Percentiles rank a stretch among this genome's conserved stretches.
These are phyloP conservation scores for Sinhomidia bicolor DNA, from an alignment of 2,888 invertebrate genomes.

Conservation along the genomic window DNA sequence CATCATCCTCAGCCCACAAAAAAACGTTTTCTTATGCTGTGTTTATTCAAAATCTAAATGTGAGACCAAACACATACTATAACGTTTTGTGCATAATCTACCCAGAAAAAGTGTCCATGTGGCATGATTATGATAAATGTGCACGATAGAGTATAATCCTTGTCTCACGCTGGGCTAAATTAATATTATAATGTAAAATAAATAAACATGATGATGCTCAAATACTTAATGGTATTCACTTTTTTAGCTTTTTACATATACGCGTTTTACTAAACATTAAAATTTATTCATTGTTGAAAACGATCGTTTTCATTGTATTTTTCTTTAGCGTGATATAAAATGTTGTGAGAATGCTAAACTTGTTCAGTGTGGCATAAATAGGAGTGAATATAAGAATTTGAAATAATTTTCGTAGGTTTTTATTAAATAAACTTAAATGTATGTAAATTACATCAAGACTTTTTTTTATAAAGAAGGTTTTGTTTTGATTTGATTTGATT, in stretches of 20 bases:
- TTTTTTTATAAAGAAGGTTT: slow-evolving; percentile 9
- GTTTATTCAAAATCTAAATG: slow-evolving; percentile 37
- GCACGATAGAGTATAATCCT: slow-evolving; percentile 74
- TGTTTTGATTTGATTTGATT: neutral
- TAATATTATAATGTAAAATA: slow-evolving; percentile 77
- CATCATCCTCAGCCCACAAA: neutral
- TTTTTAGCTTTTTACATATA: neutral
- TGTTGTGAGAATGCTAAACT: too few species aligned
- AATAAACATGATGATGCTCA: slow-evolving; percentile 78
- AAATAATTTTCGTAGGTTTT: neutral
- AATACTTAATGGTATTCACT: slow-evolving; percentile 53
- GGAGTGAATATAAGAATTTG: slow-evolving; percentile 17
- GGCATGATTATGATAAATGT: slow-evolving; percentile 70
- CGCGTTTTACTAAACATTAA: neutral
- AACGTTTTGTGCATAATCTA: slow-evolving; percentile 37
- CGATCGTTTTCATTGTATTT: slow-evolving; percentile 39
- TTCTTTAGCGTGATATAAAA: too few species aligned
- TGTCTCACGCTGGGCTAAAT: slow-evolving; percentile 77
- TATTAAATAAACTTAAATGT: neutral
- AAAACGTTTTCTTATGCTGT: neutral
- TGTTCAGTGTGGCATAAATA: too few species aligned
- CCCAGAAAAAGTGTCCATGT: slow-evolving; percentile 33
- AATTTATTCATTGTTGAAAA: slow-evolving; percentile 54
- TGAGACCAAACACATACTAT: slow-evolving; percentile 1
- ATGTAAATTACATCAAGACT: neutral